A percentile compares a stretch with the other conserved stretches of the same genome.
phyloP scores from a whole-genome alignment of 2,888 invertebrate species.

The Marronus borbonicus region DNA sequence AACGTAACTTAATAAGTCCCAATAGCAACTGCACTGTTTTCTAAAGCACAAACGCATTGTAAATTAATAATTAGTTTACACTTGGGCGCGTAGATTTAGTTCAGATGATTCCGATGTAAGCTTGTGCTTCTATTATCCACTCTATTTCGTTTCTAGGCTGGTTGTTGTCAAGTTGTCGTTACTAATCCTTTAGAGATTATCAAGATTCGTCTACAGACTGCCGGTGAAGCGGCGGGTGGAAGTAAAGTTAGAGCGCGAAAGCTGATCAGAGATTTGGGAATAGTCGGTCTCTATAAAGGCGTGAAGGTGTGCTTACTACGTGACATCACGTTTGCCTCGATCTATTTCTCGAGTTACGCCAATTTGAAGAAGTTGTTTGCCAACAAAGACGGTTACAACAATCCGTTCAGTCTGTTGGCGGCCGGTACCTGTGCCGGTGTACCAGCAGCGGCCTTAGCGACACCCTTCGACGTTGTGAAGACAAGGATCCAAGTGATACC shows the following conservation, averaged over 20 bases:
- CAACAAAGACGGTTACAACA: conserved; percentile 97
- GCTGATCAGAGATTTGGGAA: conserved; percentile 94
- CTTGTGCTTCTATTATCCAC: not conserved
- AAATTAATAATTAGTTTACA: too few relatives aligned
- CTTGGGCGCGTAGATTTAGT: too few relatives aligned
- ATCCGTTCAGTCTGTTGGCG: conserved; percentile 85
- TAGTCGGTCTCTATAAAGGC: conserved; percentile 96
- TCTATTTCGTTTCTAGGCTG: conserved; percentile 76
- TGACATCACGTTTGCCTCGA: conserved; percentile 97
- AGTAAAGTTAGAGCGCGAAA: conserved; percentile 89
- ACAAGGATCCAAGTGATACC: conserved; percentile 95
- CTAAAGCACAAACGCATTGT: too few relatives aligned
- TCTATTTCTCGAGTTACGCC: conserved; percentile 98
- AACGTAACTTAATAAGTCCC: too few relatives aligned
- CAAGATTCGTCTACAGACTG: conserved; percentile 98
- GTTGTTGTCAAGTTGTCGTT: conserved; percentile 95
- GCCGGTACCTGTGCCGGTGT: conserved; percentile 95
- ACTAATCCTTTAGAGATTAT: conserved; percentile 99
- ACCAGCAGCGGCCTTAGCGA: conserved; percentile 97
- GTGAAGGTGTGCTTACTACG: conserved; percentile 95
- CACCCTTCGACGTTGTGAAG: conserved; percentile 99
- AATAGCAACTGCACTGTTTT: too few relatives aligned
- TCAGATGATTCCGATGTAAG: too few relatives aligned
- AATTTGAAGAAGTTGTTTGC: conserved; percentile 94
- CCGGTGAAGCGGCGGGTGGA: conserved; percentile 93